Percentiles rank a stretch among this genome's conserved stretches.
These are phyloP conservation scores for Pelobates fuscus DNA, from an alignment of 2,113 vertebrate species.

Conservation along the genomic window DNA sequence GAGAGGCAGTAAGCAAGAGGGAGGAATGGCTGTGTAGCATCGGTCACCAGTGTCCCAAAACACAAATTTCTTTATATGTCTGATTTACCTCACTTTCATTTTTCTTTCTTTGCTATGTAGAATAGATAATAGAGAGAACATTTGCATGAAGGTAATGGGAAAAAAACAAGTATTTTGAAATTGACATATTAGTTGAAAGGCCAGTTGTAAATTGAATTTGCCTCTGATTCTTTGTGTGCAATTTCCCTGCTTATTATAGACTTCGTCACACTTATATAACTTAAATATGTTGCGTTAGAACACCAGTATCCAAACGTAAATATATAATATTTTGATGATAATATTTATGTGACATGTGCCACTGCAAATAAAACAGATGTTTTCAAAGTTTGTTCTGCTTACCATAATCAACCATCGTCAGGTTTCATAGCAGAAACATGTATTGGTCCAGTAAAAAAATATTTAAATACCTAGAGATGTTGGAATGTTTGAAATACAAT, in stretches of 20 bases:
- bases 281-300: neutral
- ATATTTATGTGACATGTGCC: no score
- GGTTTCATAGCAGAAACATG: no score
- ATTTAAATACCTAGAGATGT: no score
- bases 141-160: constrained; percentile 65
- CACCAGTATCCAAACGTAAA: no score
- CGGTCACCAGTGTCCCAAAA: constrained; percentile 86
- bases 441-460: no score
- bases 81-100: constrained; percentile 90
- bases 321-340: neutral
- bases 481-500: no score
- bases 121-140: constrained; percentile 70
- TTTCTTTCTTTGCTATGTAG: constrained; percentile 68
- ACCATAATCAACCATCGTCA: no score
- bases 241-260: neutral
- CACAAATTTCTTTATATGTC: constrained; percentile 91
- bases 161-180: constrained; percentile 58
- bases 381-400: no score
- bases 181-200: constrained; percentile 56
- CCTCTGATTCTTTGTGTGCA: constrained; percentile 2
- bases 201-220: constrained; percentile 20
- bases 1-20: constrained; percentile 67
- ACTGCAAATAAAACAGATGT: no score
- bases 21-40: constrained; percentile 78
- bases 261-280: neutral